A percentile compares a stretch with the other conserved stretches of the same genome.
phyloP scores from a whole-genome alignment of 2,113 vertebrate species.

The Galemys pyrenaicus region DNA sequence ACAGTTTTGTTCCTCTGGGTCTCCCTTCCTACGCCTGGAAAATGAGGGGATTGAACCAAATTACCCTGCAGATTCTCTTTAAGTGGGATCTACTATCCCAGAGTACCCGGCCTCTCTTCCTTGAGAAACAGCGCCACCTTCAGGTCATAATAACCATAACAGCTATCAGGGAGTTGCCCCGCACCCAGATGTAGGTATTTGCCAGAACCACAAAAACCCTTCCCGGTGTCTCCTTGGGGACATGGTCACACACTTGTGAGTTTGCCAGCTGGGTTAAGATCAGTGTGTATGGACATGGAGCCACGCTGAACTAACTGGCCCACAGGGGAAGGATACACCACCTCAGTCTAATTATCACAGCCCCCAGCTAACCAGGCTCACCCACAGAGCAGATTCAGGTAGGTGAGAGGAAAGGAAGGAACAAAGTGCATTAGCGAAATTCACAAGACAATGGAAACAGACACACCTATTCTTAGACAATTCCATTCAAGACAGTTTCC shows the following conservation, averaged over 20 bases:
- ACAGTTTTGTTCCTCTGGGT: not conserved
- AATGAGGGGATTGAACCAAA: not conserved
- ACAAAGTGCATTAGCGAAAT: not conserved
- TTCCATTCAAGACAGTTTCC: not conserved
- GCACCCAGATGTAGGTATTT: not conserved
- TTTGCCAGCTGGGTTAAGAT: not conserved
- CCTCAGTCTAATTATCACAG: not conserved
- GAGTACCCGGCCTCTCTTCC: not conserved
- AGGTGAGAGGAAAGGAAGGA: not conserved
- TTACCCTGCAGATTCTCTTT: not conserved
- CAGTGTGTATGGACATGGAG: not conserved
- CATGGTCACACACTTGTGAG: not conserved
- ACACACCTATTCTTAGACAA: not conserved
- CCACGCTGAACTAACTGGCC: constrained; percentile 21
- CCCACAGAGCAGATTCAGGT: not conserved
- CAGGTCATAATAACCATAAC: not conserved
- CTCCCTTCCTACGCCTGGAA: not conserved
- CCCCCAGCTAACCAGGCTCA: not conserved
- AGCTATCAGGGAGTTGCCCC: rapidly evolving
- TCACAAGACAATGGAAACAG: rapidly evolving
- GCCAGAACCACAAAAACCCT: not conserved
- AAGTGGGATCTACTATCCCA: no score
- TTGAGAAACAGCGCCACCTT: constrained; percentile 68
- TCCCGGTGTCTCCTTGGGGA: not conserved
- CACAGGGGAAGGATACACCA: not conserved